Evolutionary conservation across 1,140 invertebrate genomes (phyloP), one percentile per base, ranked within the genome.

Genomic region (Chironomus tepperi): DNA sequence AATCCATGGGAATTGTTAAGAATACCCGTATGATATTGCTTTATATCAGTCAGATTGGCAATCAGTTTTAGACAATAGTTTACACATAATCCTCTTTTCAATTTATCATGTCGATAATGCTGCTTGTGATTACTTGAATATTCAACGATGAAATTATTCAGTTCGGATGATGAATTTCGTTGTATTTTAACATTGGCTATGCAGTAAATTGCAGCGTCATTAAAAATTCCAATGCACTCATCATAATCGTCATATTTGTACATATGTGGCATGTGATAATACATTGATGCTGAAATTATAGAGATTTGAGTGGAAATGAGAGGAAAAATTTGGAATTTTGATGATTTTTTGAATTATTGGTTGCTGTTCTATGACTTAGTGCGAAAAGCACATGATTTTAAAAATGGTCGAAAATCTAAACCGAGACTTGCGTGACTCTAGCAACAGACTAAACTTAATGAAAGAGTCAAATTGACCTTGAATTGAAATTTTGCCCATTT

Each of bases 1-100:
- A 34, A 34, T 34, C 24, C 24, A 57, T 57, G 7, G 7, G n/a
- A 12, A 57, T 57, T 57, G 47, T 12, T 12, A 2, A 12, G 10
- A 57, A 12, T n/a, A 7, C n/a, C 8, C 1, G 47, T 57, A 3
- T 57, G 10, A 2, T 57, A 12, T 10, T 10, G 10, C 10, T 57
- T 57, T 3, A 7, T 57, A 57, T n/a, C 8, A 12, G 9, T n/a
- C 9, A 57, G 47, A 2, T 57, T 57, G 2, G 9, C 47, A 57
- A 79, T 42, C 7, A 18, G 15, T 7, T 74, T 21, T 24, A 76
- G 77, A 43, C 81, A 82, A 16, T 57, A 76, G 21, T 81, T 81
- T 7, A 86, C 76, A 77, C 86, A 87, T 0, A 86, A 78, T 1
- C 82, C 86, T 77, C 84, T 77, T 24, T 86, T 83, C 24, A 87